phyloP scores from a whole-genome alignment of 1,140 invertebrate species.

The Pararge aegeria region DNA sequence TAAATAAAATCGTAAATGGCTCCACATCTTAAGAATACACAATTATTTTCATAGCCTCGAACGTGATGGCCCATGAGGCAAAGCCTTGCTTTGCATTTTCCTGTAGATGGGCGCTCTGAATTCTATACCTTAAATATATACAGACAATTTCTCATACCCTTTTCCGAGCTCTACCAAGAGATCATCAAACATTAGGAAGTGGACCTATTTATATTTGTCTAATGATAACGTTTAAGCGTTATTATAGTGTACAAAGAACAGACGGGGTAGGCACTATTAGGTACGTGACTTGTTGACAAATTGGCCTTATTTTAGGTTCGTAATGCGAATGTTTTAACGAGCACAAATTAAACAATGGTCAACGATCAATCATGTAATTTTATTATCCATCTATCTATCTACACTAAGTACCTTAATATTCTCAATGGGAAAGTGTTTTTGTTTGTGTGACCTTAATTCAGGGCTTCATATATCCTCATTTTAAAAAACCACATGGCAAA shows the following conservation, averaged over 20 bases:
- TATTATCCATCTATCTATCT: too few species aligned
- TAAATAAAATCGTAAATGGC: slow-evolving; percentile 16
- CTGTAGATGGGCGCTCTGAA: slow-evolving; percentile 19
- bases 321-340: background rate
- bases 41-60: slow-evolving; percentile 45
- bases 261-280: too few species aligned
- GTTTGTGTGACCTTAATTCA: too few species aligned
- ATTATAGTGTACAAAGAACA: slow-evolving; percentile 13
- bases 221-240: background rate
- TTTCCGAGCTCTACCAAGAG: background rate
- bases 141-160: background rate
- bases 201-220: slow-evolving; percentile 4
- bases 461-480: too few species aligned
- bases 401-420: too few species aligned
- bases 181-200: slow-evolving; percentile 6
- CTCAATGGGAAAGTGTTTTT: too few species aligned
- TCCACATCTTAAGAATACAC: slow-evolving; percentile 38
- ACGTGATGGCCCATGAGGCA: slow-evolving; percentile 55
- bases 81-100: slow-evolving; percentile 50
- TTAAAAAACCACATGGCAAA: too few species aligned
- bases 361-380: too few species aligned
- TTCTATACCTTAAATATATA: background rate
- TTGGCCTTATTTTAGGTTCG: slow-evolving; percentile 9
- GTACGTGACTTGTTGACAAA: slow-evolving; percentile 29
- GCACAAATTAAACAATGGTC: too few species aligned